phyloP scores from a whole-genome alignment of 1,140 invertebrate genomes.

The Drosophila arawakana region DNA sequence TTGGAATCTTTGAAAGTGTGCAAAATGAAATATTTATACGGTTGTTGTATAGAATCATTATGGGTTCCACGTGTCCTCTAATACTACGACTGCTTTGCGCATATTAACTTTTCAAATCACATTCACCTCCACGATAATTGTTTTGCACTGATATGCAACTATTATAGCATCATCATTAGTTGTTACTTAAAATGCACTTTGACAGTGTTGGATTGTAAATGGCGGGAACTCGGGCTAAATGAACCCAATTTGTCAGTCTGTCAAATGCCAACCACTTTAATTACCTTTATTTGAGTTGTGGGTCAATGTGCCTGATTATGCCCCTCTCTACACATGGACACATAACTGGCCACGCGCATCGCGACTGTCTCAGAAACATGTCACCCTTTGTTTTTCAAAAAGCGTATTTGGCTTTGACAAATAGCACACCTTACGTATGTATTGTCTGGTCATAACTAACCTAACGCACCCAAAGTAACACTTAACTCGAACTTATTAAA shows the following conservation, averaged over 20 bases:
- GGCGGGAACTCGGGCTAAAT: constrained; percentile 13
- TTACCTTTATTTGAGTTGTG: constrained; percentile 14
- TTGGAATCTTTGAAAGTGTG: background rate
- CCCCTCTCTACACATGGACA: background rate
- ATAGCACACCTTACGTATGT: constrained; percentile 8
- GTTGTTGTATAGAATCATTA: constrained; percentile 15
- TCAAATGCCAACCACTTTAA: constrained; percentile 50
- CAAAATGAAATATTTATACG: constrained; percentile 3
- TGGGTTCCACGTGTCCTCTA: constrained; percentile 20
- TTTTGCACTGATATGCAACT: constrained; percentile 45
- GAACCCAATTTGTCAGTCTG: constrained; percentile 45
- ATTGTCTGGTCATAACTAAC: constrained; percentile 35
- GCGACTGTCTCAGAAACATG: background rate
- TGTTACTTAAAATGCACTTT: constrained; percentile 12
- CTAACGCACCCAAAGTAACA: constrained; percentile 30
- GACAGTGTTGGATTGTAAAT: constrained; percentile 12
- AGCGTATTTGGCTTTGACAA: constrained; percentile 41
- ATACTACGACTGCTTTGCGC: background rate
- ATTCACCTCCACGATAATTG: constrained; percentile 52
- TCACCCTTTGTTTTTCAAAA: constrained; percentile 3
- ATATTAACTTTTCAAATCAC: constrained; percentile 23
- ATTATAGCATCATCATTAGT: constrained; percentile 56
- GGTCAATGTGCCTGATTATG: constrained; percentile 55
- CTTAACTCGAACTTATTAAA: constrained; percentile 38
- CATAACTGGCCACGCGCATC: background rate